phyloP scores from a whole-genome alignment of 2,888 invertebrate genomes.

The Drosophila fungiperda region DNA sequence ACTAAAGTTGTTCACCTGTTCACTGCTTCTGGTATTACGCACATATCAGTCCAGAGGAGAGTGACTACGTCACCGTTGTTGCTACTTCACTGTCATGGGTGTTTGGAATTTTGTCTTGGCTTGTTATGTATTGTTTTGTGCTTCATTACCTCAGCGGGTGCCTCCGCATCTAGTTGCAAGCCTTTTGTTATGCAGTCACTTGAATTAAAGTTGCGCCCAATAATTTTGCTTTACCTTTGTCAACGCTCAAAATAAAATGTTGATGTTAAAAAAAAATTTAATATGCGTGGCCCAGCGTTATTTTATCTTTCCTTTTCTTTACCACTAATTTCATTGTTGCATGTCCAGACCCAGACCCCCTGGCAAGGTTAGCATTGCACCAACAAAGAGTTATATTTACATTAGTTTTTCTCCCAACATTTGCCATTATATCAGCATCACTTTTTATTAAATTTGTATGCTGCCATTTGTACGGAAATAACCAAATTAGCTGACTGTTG shows the following conservation, averaged over 20 bases:
- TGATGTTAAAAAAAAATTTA: slow-evolving; percentile 46
- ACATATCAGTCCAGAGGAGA: slow-evolving; percentile 21
- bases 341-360: slow-evolving; percentile 44
- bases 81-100: slow-evolving; percentile 69
- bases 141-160: slow-evolving; percentile 51
- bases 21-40: slow-evolving; percentile 78
- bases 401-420: slow-evolving; percentile 34
- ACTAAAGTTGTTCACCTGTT: slow-evolving; percentile 71
- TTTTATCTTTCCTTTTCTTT: slow-evolving; percentile 19
- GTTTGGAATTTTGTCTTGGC: slow-evolving; percentile 8
- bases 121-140: slow-evolving; percentile 27
- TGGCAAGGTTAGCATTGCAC: slow-evolving; percentile 58
- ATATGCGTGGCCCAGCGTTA: slow-evolving; percentile 37
- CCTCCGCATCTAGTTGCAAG: slow-evolving; percentile 61
- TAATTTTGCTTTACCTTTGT: slow-evolving; percentile 24
- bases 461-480: slow-evolving; percentile 67
- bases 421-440: slow-evolving; percentile 53
- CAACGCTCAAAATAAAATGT: slow-evolving; percentile 34
- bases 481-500: slow-evolving; percentile 52
- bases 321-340: slow-evolving; percentile 46
- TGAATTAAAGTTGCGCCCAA: slow-evolving; percentile 39
- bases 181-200: slow-evolving; percentile 70
- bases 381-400: slow-evolving; percentile 31
- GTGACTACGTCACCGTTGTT: slow-evolving; percentile 27
- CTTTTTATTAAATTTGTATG: slow-evolving; percentile 10